Conservation (phyloP, 1,140 invertebrate genomes). For the Propsilocerus akamusi region DNA sequence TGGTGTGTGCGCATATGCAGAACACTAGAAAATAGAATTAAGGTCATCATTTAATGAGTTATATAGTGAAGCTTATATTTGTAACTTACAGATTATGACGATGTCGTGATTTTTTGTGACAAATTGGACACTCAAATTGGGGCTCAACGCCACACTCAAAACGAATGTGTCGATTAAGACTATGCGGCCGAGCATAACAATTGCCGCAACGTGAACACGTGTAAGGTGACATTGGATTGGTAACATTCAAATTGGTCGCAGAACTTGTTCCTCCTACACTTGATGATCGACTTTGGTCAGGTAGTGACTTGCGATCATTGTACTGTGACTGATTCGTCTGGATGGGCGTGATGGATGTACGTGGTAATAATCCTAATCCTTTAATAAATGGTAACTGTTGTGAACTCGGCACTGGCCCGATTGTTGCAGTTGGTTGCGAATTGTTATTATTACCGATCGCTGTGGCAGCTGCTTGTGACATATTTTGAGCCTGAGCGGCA, state of each 20-base stretch:
- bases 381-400: background rate
- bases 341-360: background rate
- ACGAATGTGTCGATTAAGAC: constrained; percentile 38
- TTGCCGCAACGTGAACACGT: constrained; percentile 34
- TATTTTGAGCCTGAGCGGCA: background rate
- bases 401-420: background rate
- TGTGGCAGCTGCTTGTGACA: constrained; percentile 8
- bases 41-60: background rate
- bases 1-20: constrained; percentile 34
- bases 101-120: constrained; percentile 37
- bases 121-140: constrained; percentile 33
- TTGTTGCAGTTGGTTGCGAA: background rate
- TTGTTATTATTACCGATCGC: background rate
- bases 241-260: constrained; percentile 1
- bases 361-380: background rate
- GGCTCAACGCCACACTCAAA: constrained; percentile 45
- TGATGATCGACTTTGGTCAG: constrained; percentile 1
- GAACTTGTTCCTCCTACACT: constrained; percentile 8
- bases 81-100: constrained; percentile 27
- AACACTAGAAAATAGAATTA: constrained; percentile 10
- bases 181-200: constrained; percentile 33
- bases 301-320: background rate
- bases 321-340: constrained; percentile 10
- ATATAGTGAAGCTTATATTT: background rate
- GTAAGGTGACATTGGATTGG: constrained; percentile 14